Evolutionary conservation across 1,140 invertebrate genomes (phyloP).

Genomic region (Anagrus nilaparvatae): DNA sequence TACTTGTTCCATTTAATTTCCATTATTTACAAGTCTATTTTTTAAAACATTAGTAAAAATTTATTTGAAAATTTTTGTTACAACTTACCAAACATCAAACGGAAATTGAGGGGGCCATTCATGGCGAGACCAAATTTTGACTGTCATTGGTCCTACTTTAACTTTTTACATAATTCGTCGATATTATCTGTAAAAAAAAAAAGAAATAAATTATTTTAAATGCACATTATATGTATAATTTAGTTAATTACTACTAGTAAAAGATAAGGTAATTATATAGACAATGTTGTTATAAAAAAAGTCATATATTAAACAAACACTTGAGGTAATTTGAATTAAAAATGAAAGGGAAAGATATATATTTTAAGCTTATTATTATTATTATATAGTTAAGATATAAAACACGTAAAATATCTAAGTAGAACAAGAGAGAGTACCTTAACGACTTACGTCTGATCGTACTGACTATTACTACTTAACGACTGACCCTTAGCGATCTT

Average conservation of each 20-base stretch:
- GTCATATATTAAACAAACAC: not conserved
- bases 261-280: not conserved
- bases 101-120: slow-evolving; percentile 34
- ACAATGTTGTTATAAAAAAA: not conserved
- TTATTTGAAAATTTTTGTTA: no score
- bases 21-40: no score
- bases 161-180: slow-evolving; percentile 3
- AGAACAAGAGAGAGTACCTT: not conserved
- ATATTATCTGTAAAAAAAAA: not conserved
- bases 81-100: slow-evolving; percentile 38
- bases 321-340: not conserved
- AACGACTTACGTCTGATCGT: slow-evolving; percentile 9
- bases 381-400: not conserved
- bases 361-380: not conserved
- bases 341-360: slow-evolving; percentile 3
- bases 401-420: not conserved
- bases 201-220: not conserved
- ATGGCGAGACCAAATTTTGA: slow-evolving; percentile 34
- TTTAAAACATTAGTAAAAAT: no score
- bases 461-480: slow-evolving; percentile 11
- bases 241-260: not conserved
- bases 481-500: not conserved
- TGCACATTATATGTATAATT: not conserved
- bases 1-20: no score
- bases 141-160: slow-evolving; percentile 28